Base-by-base conservation (phyloP, 2,888 invertebrate genomes). In the Gandaritis pyraliata region DNA sequence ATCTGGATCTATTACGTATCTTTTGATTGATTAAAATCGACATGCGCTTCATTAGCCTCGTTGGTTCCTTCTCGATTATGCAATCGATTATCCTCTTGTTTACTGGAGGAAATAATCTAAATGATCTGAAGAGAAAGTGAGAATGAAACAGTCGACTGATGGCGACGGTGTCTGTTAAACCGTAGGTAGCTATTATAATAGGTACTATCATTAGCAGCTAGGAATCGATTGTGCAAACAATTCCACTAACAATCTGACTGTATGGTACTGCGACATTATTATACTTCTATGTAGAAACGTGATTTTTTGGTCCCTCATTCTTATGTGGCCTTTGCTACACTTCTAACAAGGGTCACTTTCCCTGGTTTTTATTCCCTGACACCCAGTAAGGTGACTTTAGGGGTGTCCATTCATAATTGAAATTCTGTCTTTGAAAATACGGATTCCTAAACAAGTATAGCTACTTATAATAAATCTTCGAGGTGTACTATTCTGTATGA, bases 21-120 rank as follows among this genome's bases (percentile, higher is more conserved):
- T 12, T 43, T 7, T 49, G 41, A 54, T 58, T 51, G 41, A 58
- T 63, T 58, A 41, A 13, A 53, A 39, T 36, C 23, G 38, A 13
- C 29, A 61, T 60, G 48, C 38, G 30, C 50, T 55, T 63, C 41
- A 51, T 63, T 58, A 55, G 48, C 51, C 47, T 57, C 12, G 23
- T 33, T 46, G 11, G 52, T 45, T 38, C 16, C 29, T 52, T 12
- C 23, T 49, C 38, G 8, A n/a, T 61, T 63, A 36, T 52, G 48
- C 52, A 64, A 63, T 38, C 43, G 33, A 48, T 58, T 39, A 53
- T 62, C 49, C 49, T 46, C 54, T 33, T 45, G 48, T 30, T 49
- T 54, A 48, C 29, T 61, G 43, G 48, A 58, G 58, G 54, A 54
- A 58, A 41, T 50, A 36, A 54, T 61, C 46, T 39, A 43, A 36